Percentiles rank a stretch among this genome's conserved stretches.
These are phyloP conservation scores for Syngnathus scovelli DNA, from an alignment of 2,113 vertebrate genomes.

Conservation along the genomic window DNA sequence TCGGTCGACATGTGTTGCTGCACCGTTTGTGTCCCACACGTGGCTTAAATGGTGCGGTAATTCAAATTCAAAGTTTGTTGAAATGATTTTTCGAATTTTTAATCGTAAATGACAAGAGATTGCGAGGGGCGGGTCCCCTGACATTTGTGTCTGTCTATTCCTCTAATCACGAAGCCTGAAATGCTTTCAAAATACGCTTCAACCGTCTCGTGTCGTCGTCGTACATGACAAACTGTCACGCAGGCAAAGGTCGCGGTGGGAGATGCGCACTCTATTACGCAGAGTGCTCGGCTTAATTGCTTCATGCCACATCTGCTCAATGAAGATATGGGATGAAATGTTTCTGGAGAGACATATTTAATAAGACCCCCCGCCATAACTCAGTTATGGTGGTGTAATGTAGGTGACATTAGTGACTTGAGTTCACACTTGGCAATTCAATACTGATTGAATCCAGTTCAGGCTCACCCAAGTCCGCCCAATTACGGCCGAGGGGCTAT, in stretches of 20 bases:
- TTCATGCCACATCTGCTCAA: conserved; percentile 36
- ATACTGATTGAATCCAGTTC: not conserved
- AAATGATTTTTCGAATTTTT: not conserved
- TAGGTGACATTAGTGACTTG: conserved; percentile 15
- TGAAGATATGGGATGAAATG: conserved; percentile 39
- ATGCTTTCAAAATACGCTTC: not conserved
- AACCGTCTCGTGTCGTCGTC: conserved; percentile 1
- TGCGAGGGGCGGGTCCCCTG: not conserved
- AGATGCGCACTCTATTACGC: conserved; percentile 28
- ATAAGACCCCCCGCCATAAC: not conserved
- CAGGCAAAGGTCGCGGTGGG: conserved; percentile 39
- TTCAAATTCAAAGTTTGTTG: not conserved
- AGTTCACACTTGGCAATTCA: conserved; percentile 5
- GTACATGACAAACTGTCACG: conserved; percentile 31
- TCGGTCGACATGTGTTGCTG: too few relatives aligned
- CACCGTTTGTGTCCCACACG: too few relatives aligned
- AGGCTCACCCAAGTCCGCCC: not conserved
- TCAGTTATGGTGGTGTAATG: conserved; percentile 35
- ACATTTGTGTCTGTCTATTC: not conserved
- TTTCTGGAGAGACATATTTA: conserved; percentile 16
- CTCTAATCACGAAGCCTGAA: not conserved
- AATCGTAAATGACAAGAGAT: not conserved
- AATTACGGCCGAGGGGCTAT: not conserved
- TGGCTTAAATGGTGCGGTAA: too few relatives aligned
- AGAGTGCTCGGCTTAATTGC: conserved; percentile 44